Evolutionary conservation across 1,140 invertebrate species (phyloP), one percentile per base, ranked within the genome.

Genomic region (Adelges cooleyi): DNA sequence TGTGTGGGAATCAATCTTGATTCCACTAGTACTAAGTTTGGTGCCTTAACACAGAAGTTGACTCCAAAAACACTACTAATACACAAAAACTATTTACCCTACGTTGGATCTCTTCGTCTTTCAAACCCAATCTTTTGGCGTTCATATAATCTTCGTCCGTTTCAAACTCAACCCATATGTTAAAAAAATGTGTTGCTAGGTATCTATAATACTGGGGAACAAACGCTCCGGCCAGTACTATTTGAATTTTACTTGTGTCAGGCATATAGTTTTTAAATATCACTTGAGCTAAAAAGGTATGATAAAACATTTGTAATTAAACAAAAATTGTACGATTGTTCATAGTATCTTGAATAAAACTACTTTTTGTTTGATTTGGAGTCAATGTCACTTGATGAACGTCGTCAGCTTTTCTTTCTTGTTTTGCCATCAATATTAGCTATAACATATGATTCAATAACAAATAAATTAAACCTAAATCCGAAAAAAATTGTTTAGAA

Each of bases 371-470:
- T 69, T 72, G 27, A 33, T 71, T 68, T 29, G 51, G 69, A 15
- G 80, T 77, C 49, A 87, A 74, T 20, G 80, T 82, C 6, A 86
- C 76, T 68, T 83, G 83, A 70, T 80, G 81, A 4, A 67, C 42
- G 48, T 77, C 74, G 8, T 77, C 72, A 46, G 79, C 75, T n/a
- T 81, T 75, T 69, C 79, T 83, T 68, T 85, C 84, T 65, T 78
- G 81, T 69, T 83, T 84, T 42, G 78, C 76, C 75, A 86, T 62
- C 2, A 62, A 20, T 15, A 62, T 20, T 48, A 62, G 4, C 56
- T 62, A 9, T n/a, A n/a, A n/a, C n/a, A n/a, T n/a, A n/a, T n/a
- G n/a, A n/a, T n/a, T n/a, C 13, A 13, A 48, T 33, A 33, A 33
- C 29, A 33, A 33, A 33, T 6, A 33, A 33, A 33, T 33, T 33